These are phyloP conservation scores for Aptenodytes patagonicus DNA, from an alignment of 2,113 vertebrate species.

Conservation along the genomic window DNA sequence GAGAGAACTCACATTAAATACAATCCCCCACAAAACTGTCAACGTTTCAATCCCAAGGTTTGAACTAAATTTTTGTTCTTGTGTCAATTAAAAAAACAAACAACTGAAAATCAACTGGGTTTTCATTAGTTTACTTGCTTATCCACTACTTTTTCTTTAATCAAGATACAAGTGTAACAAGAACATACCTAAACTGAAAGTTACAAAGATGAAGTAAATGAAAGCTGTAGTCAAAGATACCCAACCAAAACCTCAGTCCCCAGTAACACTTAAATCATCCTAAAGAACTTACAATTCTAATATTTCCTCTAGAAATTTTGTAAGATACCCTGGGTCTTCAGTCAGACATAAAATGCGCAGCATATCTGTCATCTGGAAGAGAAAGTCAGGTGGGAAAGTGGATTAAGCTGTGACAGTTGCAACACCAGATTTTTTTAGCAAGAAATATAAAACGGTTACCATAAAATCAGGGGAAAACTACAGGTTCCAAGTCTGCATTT, in stretches of 20 bases:
- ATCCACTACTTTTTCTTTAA: neutral
- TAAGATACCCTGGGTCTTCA: conserved; percentile 84
- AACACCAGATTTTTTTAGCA: neutral
- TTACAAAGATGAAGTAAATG: neutral
- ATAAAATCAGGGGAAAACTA: neutral
- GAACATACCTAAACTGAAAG: neutral
- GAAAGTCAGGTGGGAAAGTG: neutral
- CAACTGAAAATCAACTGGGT: neutral
- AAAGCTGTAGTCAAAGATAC: neutral
- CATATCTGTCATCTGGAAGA: conserved; percentile 83
- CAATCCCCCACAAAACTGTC: neutral
- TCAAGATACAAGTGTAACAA: fast-evolving
- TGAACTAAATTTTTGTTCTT: neutral
- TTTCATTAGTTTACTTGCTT: neutral
- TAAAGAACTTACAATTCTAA: conserved; percentile 80
- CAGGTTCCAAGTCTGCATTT: neutral
- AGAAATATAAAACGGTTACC: neutral
- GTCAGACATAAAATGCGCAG: conserved; percentile 87
- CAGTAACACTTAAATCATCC: neutral
- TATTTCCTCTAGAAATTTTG: conserved; percentile 87
- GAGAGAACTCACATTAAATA: neutral
- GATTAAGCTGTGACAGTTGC: neutral
- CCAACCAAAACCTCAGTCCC: neutral
- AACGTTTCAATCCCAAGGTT: neutral
- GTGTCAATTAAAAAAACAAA: neutral